Conservation (phyloP, 2,797 vertebrate genomes). For the Xiphorhynchus erythropygius region DNA sequence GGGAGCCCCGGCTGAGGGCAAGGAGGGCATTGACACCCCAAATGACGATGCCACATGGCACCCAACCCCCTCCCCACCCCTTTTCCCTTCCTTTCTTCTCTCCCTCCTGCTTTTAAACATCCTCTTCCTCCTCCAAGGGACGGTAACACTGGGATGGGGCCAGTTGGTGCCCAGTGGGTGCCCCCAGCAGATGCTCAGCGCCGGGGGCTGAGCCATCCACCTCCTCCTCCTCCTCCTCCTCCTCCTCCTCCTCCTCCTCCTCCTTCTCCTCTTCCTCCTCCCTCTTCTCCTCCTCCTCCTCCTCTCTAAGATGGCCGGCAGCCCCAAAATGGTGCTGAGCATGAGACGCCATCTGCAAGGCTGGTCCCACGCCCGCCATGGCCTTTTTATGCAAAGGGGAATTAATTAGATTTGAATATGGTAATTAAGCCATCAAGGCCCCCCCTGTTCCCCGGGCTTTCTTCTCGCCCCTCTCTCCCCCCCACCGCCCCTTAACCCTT, state of each 20-base stretch:
- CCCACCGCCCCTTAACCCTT: slow-evolving; percentile 15
- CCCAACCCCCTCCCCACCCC: too few relatives aligned
- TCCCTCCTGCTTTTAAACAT: background rate
- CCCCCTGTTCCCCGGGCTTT: background rate
- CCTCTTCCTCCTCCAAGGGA: background rate
- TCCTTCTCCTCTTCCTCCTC: background rate
- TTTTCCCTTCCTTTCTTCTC: background rate
- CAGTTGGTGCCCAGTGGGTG: background rate
- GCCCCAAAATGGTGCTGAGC: slow-evolving; percentile 44
- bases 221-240: background rate
- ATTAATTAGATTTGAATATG: slow-evolving; percentile 73
- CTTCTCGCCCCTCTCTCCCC: background rate
- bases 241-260: background rate
- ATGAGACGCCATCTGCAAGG: slow-evolving; percentile 52
- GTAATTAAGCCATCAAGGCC: slow-evolving; percentile 44
- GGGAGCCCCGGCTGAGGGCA: accelerated
- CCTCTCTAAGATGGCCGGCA: slow-evolving; percentile 33
- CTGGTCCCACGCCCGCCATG: slow-evolving; percentile 52
- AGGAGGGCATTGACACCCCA: accelerated
- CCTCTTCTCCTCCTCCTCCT: background rate
- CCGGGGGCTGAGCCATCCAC: background rate
- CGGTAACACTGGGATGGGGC: accelerated
- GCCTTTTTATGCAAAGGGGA: slow-evolving; percentile 64
- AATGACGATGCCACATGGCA: accelerated
- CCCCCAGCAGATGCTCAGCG: background rate